These are phyloP conservation scores for Eospalax fontanierii DNA, from an alignment of 2,797 vertebrate species.

Conservation along the genomic window DNA sequence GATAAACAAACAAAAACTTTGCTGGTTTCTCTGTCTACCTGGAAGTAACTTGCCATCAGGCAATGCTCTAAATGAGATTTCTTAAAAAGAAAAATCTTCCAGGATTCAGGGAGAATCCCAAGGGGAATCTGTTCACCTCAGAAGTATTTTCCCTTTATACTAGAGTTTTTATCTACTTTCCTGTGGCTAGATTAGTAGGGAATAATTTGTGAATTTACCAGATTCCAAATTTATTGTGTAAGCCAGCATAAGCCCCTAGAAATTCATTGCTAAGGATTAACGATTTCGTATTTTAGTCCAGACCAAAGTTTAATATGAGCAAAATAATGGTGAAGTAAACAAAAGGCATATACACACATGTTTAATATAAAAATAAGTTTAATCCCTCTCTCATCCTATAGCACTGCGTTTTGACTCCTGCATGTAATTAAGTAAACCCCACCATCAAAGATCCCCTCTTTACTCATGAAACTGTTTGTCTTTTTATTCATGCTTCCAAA, in stretches of 20 bases:
- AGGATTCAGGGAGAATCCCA: neutral
- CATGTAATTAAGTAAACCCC: neutral
- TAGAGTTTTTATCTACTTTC: slow-evolving; percentile 42
- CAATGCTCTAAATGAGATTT: neutral
- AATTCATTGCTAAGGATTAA: slow-evolving; percentile 24
- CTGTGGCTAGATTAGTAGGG: no score
- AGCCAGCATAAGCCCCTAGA: slow-evolving; percentile 32
- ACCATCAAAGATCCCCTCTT: neutral
- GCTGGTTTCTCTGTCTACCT: neutral
- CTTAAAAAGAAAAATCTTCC: slow-evolving; percentile 29
- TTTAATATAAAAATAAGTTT: slow-evolving; percentile 40
- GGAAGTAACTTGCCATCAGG: neutral
- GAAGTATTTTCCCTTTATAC: neutral
- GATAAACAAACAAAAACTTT: neutral
- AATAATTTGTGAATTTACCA: neutral
- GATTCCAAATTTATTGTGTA: neutral
- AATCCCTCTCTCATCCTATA: neutral
- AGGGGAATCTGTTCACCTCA: neutral
- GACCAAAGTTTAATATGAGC: slow-evolving; percentile 8
- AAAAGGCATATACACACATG: neutral
- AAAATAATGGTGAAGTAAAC: slow-evolving; percentile 3
- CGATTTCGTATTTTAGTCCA: neutral
- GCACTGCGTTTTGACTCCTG: neutral
- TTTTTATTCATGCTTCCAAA: slow-evolving; percentile 8
- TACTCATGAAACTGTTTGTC: slow-evolving; percentile 11